Percentiles rank a stretch among this genome's conserved stretches.
phyloP scores from a whole-genome alignment of 1,140 invertebrate species.

The Drosophila aff. region DNA sequence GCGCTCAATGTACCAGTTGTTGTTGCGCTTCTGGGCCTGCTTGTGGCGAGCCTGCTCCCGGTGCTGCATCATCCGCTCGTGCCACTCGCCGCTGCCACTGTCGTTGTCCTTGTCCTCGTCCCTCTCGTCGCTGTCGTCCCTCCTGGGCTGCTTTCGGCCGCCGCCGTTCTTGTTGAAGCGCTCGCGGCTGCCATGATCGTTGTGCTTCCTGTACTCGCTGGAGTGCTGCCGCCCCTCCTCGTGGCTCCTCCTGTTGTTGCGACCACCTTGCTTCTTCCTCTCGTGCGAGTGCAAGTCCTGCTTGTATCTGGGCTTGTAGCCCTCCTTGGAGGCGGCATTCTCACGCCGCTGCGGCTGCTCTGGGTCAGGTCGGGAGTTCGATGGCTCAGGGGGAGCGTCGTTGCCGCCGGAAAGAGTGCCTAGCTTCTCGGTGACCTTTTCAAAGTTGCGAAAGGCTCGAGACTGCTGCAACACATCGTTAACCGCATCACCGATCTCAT shows the following conservation, averaged over 20 bases:
- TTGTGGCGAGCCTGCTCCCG: constrained; percentile 60
- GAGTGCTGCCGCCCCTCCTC: constrained; percentile 34
- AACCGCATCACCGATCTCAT: constrained; percentile 67
- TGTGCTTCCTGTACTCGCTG: constrained; percentile 24
- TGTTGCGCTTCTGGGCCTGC: constrained; percentile 63
- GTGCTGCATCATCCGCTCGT: constrained; percentile 74
- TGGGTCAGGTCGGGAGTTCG: neutral
- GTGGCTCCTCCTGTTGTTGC: constrained; percentile 10
- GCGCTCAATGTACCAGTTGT: constrained; percentile 79
- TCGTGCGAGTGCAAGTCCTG: constrained; percentile 13
- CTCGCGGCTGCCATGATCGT: constrained; percentile 36
- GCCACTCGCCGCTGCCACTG: constrained; percentile 73
- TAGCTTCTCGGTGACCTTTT: constrained; percentile 71
- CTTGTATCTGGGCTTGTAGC: constrained; percentile 44
- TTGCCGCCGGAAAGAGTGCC: constrained; percentile 45
- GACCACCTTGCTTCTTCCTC: constrained; percentile 5
- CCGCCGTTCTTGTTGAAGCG: constrained; percentile 12
- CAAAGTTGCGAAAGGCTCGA: constrained; percentile 67
- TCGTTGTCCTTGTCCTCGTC: constrained; percentile 32
- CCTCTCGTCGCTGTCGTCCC: constrained; percentile 5
- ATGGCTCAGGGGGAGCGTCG: neutral
- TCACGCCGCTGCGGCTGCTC: constrained; percentile 9
- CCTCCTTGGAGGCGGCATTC: constrained; percentile 41
- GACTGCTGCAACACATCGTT: constrained; percentile 71
- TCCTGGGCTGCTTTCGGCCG: neutral